A percentile compares a stretch with the other conserved stretches of the same genome.
phyloP scores from a whole-genome alignment of 2,797 vertebrate genomes.

The Gallinago stenura region DNA sequence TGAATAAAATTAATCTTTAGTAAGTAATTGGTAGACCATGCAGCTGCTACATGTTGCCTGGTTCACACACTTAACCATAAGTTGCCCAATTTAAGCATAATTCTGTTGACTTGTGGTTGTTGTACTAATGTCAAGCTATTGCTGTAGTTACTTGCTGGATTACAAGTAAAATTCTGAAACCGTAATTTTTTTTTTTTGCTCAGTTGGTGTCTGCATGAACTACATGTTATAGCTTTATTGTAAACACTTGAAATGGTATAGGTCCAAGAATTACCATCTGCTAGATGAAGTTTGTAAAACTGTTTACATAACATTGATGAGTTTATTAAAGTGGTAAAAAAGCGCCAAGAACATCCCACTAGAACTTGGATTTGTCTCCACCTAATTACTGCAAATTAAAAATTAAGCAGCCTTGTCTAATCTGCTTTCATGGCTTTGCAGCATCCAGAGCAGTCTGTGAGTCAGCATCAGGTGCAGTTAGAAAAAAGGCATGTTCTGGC shows the following conservation, averaged over 20 bases:
- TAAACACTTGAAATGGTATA: not conserved
- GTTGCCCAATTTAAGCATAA: accelerated
- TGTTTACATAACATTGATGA: not conserved
- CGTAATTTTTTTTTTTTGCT: not conserved
- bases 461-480: conserved; percentile 52
- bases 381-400: conserved; percentile 27
- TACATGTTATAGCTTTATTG: not conserved
- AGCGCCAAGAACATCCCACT: not conserved
- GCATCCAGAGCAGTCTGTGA: not conserved
- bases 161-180: not conserved
- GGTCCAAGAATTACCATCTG: conserved; percentile 12
- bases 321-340: not conserved
- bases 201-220: not conserved
- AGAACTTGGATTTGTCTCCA: not conserved
- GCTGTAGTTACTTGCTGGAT: not conserved
- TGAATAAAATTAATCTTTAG: not conserved
- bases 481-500: not conserved
- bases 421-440: not conserved
- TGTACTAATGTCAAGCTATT: not conserved
- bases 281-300: not conserved
- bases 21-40: not conserved
- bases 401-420: conserved; percentile 25
- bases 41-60: not conserved
- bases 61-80: not conserved
- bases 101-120: not conserved